Conservation (phyloP, 2,113 vertebrate genomes). For the Oryzias celebensis region DNA sequence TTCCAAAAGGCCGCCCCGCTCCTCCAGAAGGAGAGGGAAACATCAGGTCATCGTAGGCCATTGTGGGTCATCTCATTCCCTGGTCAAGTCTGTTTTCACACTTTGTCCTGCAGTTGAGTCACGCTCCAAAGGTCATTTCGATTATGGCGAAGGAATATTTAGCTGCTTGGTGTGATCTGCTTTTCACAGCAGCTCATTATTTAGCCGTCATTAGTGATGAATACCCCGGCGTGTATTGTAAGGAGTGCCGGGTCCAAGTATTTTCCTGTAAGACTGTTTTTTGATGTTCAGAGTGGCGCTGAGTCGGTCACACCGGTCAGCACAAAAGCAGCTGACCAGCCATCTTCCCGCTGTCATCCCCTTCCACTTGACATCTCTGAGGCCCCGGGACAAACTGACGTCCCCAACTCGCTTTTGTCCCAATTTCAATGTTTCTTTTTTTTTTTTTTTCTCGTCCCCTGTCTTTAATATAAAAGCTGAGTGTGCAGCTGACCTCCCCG, state of each 20-base stretch:
- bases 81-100: constrained; percentile 38
- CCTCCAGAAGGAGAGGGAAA: not conserved
- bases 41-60: constrained; percentile 15
- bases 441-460: not conserved
- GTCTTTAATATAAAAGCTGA: not conserved
- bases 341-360: constrained; percentile 45
- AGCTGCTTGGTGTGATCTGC: constrained; percentile 13
- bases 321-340: constrained; percentile 67
- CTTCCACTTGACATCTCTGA: constrained; percentile 32
- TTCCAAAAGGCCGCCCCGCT: constrained; percentile 30
- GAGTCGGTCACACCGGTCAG: constrained; percentile 51
- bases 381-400: constrained; percentile 11
- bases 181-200: constrained; percentile 42
- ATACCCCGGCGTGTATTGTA: constrained; percentile 1
- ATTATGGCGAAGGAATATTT: constrained; percentile 40
- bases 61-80: constrained; percentile 18
- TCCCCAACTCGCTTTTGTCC: constrained; percentile 11
- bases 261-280: constrained; percentile 7
- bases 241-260: not conserved
- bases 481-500: not conserved
- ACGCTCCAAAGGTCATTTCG: constrained; percentile 31
- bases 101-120: constrained; percentile 22
- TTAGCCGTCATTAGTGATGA: constrained; percentile 4
- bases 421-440: not conserved
- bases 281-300: constrained; percentile 28